Evolutionary conservation across 2,888 invertebrate species (phyloP), one percentile per base, ranked within the genome.

Genomic region (Chirona hameri): DNA sequence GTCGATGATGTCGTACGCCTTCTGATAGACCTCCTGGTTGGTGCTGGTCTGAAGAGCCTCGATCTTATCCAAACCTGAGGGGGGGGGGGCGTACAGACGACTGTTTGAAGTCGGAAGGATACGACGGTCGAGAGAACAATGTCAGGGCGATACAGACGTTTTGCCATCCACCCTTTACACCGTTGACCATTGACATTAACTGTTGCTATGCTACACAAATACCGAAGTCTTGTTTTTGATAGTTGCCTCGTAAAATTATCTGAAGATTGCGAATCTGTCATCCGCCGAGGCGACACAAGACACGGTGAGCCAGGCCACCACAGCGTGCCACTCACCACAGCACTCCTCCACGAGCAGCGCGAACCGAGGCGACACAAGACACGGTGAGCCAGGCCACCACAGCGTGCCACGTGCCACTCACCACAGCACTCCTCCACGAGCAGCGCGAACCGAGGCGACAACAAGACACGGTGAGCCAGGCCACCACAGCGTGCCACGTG

Each of bases 41-140:
- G 97, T 96, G 88, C 99, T 98, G 79, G 97, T 96, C 89, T 99
- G 98, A 82, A 99, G 91, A 89, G 95, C 98, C 90, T 99, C 98
- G 86, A 99, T 97, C 91, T 98, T 98, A 88, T 99, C 98, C 88
- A 99, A 90, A 87, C 98, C 96, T 84, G 82, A 5, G 14, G n/a
- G 57, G 18, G 18, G 4, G 18, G 21, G 21, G 14, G 18, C 14
- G 57, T 14, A 12, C 18, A 18, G 18, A 57, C 18, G 57, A 57
- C 4, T 3, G 57, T 21, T 18, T 4, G 57, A 57, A 4, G 18
- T 4, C 14, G 18, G 57, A 3, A 57, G 57, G 21, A 21, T 4
- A 57, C 57, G 18, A 18, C 14, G 18, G 57, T 4, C 18, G 21
- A 18, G 3, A 69, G 9, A 27, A 5, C 18, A 21, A 27, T 48